phyloP scores from a whole-genome alignment of 1,140 invertebrate species.

The Amyelois transitella region DNA sequence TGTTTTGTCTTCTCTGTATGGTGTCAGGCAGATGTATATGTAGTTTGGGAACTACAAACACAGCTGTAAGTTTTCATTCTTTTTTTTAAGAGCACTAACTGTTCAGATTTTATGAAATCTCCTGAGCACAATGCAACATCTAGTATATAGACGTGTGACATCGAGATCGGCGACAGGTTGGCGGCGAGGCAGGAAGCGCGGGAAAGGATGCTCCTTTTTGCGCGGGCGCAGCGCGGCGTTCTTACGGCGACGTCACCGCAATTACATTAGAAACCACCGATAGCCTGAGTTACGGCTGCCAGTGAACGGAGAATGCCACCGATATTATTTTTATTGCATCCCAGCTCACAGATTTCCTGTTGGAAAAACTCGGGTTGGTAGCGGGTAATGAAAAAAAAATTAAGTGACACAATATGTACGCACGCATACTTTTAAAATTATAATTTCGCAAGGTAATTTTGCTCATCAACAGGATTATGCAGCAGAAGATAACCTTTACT shows the following conservation, averaged over 20 bases:
- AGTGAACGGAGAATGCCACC: background rate
- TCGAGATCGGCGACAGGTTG: background rate
- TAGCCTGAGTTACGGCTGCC: background rate
- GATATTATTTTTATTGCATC: background rate
- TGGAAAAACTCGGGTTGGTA: background rate
- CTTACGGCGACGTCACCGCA: background rate
- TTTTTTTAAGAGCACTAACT: no score
- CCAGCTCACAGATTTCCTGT: background rate
- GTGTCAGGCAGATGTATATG: no score
- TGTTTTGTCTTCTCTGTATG: no score
- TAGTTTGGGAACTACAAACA: no score
- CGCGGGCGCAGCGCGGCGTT: background rate
- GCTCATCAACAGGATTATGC: no score
- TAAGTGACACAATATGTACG: no score
- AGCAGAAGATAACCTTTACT: no score
- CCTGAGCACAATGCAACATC: background rate
- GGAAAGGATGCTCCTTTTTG: background rate
- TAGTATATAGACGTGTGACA: background rate
- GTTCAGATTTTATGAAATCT: no score
- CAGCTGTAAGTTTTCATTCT: no score
- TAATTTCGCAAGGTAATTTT: no score
- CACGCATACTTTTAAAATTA: no score
- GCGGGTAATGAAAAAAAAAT: background rate
- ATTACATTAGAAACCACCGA: background rate
- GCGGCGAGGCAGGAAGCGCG: background rate